phyloP scores from a whole-genome alignment of 2,888 invertebrate species.

The Melanotus villosus region DNA sequence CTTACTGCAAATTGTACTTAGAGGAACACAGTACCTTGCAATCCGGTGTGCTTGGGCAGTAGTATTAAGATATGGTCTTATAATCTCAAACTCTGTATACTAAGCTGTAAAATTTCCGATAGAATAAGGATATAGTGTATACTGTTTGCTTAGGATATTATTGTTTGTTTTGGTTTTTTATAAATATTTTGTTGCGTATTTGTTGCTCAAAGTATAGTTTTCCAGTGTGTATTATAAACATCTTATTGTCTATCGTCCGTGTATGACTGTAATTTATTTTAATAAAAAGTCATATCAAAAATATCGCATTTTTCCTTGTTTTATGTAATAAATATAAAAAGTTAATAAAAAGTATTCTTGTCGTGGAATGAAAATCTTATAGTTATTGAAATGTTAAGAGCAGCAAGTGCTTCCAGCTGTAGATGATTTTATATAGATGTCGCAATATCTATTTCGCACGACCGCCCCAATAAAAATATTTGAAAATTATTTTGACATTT shows the following conservation, averaged over 20 bases:
- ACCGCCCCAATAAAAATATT: too few species aligned
- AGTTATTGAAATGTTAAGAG: too few species aligned
- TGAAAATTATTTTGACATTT: too few species aligned
- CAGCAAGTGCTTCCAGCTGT: too few species aligned
- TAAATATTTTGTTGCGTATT: slow-evolving; percentile 68
- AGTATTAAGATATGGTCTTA: slow-evolving; percentile 55
- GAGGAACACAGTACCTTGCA: slow-evolving; percentile 67
- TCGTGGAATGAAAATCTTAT: too few species aligned
- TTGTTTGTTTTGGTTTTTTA: slow-evolving; percentile 61
- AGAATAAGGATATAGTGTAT: slow-evolving; percentile 68
- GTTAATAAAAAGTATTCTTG: too few species aligned
- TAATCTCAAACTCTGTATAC: slow-evolving; percentile 60
- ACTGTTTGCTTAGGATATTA: slow-evolving; percentile 62
- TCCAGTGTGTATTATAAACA: slow-evolving; percentile 65
- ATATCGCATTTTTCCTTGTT: background rate
- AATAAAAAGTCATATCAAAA: slow-evolving; percentile 64
- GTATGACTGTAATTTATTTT: slow-evolving; percentile 71
- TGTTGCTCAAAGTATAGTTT: slow-evolving; percentile 69
- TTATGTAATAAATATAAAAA: too few species aligned
- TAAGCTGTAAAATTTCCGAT: slow-evolving; percentile 66
- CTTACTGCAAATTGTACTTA: slow-evolving; percentile 53
- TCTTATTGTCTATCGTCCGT: slow-evolving; percentile 66
- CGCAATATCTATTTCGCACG: too few species aligned
- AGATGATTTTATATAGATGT: too few species aligned
- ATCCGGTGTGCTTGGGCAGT: slow-evolving; percentile 66